These are phyloP conservation scores for Coryphaenoides rupestris DNA, from an alignment of 2,113 vertebrate species.

Conservation along the genomic window DNA sequence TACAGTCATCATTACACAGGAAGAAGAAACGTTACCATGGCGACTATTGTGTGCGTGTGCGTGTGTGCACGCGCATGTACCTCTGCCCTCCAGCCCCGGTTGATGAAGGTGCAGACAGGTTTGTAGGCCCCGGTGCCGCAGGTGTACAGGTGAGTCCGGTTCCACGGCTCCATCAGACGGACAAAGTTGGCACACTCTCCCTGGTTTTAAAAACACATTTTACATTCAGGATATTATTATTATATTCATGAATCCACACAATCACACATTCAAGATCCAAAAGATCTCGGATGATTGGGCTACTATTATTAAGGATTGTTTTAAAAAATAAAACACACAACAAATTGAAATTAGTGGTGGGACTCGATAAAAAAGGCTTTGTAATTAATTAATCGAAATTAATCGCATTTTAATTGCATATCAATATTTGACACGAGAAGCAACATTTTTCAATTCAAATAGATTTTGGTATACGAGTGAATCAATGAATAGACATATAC, in stretches of 20 bases:
- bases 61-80: constrained; percentile 27
- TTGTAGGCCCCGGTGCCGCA: constrained; percentile 72
- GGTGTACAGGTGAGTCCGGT: constrained; percentile 69
- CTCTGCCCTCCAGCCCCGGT: constrained; percentile 70
- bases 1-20: background rate
- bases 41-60: background rate
- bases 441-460: too few species aligned
- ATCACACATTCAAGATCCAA: background rate
- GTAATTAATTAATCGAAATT: too few species aligned
- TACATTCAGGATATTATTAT: background rate
- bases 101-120: constrained; percentile 66
- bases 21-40: too few species aligned
- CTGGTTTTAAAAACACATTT: constrained; percentile 27
- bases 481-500: too few species aligned
- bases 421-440: too few species aligned
- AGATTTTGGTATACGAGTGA: too few species aligned
- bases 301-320: too few species aligned
- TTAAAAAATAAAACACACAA: too few species aligned
- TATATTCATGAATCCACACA: background rate
- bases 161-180: constrained; percentile 67
- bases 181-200: constrained; percentile 71
- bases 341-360: too few species aligned
- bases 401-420: too few species aligned
- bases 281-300: too few species aligned
- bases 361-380: too few species aligned